Evolutionary conservation across 2,888 invertebrate genomes (phyloP).

Genomic region (Pachydiplax longipennis): DNA sequence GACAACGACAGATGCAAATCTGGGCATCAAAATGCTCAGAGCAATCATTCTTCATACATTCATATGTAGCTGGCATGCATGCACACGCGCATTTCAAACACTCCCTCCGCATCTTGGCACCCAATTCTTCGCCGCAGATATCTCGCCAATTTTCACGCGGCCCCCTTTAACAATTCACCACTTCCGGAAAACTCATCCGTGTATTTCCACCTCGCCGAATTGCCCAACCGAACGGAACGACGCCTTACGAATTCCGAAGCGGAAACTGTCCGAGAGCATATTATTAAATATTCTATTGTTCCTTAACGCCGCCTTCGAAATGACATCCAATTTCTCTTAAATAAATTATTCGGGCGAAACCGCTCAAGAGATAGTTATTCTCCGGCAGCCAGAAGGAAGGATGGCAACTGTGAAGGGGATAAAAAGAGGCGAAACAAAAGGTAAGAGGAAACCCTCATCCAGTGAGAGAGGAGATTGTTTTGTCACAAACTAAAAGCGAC

Average conservation of each 20-base stretch:
- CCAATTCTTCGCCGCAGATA: background rate
- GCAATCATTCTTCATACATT: no score
- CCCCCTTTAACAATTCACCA: background rate
- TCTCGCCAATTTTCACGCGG: background rate
- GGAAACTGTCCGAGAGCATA: background rate
- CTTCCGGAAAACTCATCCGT: background rate
- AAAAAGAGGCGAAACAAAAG: background rate
- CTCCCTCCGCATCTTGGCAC: background rate
- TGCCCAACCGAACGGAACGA: background rate
- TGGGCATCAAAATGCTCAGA: no score
- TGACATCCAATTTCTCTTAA: background rate
- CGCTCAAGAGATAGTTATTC: slow-evolving; percentile 6
- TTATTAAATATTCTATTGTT: slow-evolving; percentile 1
- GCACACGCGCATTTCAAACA: background rate
- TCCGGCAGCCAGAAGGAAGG: background rate
- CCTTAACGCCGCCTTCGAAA: background rate
- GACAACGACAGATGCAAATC: no score
- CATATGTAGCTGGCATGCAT: no score
- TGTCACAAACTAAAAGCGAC: slow-evolving; percentile 36
- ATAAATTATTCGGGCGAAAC: slow-evolving; percentile 9
- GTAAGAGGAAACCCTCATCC: background rate
- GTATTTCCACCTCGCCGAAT: background rate
- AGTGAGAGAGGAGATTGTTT: slow-evolving; percentile 4
- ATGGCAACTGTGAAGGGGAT: background rate
- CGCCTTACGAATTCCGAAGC: background rate